Evolutionary conservation across 2,797 vertebrate genomes (phyloP), one percentile per base, ranked within the genome.

Genomic region (Carapus acus): DNA sequence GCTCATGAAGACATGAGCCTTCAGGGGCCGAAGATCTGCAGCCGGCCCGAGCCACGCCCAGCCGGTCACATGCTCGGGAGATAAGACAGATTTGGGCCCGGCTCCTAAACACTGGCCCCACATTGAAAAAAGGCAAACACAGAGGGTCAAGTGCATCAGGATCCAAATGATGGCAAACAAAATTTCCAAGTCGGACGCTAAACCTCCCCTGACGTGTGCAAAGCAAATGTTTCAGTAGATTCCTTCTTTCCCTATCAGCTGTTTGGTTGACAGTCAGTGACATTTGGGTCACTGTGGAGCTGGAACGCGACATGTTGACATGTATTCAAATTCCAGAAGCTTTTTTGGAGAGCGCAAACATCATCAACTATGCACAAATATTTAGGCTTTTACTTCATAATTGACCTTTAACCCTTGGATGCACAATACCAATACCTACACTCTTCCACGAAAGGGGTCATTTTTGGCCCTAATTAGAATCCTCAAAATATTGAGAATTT

Each of bases 1-100:
- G 39, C 11, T 41, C 19, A 41, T 37, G 11, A 50, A n/a, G 16
- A n/a, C 17, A 8, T 0, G 29, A n/a, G 43, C 29, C 55, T 42
- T 18, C 6, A 55, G 23, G 56, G 69, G 58, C 48, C 74, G 74
- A 73, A 77, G 74, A 53, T 66, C 67, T 38, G 37, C 23, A 49
- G 5, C 24, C 33, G 16, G 46, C 17, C 33, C 49, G 50, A 53
- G 27, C 54, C 19, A 18, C 36, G 9, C 8, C 9, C 3, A 48
- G 31, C 8, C 17, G 19, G 43, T 74, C 65, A 77, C 65, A 49
- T 79, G 65, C 41, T 33, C 22, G n/a, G n/a, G n/a, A n/a, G n/a
- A n/a, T n/a, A n/a, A n/a, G n/a, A n/a, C n/a, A n/a, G n/a, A n/a
- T n/a, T n/a, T n/a, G n/a, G n/a, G n/a, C n/a, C n/a, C n/a, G n/a